Conservation (phyloP, 1,140 invertebrate species). For the Meloidogyne floridensis region DNA sequence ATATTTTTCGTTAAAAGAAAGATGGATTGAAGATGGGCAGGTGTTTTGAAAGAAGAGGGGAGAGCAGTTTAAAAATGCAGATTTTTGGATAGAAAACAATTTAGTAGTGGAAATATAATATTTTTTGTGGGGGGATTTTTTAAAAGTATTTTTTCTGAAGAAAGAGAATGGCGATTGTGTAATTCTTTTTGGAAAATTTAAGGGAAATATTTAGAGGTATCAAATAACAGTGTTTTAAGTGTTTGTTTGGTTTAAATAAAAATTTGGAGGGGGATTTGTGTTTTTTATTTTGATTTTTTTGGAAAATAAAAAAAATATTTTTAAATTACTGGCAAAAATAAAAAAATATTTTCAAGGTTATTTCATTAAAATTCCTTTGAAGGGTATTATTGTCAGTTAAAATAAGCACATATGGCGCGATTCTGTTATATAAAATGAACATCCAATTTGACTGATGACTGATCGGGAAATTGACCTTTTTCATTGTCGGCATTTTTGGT, state of each 20-base stretch:
- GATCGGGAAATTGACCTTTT: neutral
- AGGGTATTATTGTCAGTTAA: neutral
- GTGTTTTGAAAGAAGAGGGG: neutral
- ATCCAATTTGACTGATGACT: neutral
- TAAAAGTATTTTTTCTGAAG: neutral
- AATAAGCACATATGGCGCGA: neutral
- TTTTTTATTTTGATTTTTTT: neutral
- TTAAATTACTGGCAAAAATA: neutral
- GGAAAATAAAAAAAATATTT: neutral
- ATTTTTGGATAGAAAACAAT: constrained; percentile 1
- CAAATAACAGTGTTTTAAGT: neutral
- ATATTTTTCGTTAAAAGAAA: neutral
- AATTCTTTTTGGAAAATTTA: neutral
- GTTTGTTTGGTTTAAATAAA: too few relatives aligned
- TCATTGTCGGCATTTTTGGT: neutral
- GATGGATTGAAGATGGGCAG: neutral
- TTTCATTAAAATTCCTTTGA: neutral
- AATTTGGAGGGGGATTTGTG: too few relatives aligned
- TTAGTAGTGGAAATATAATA: neutral
- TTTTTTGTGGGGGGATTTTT: neutral
- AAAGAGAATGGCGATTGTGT: neutral
- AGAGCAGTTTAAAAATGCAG: neutral
- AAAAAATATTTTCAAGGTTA: neutral
- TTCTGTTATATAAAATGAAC: neutral
- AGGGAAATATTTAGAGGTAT: neutral